These are phyloP conservation scores for Pomatorhinus ruficollis DNA, from an alignment of 2,113 vertebrate genomes.

Conservation along the genomic window DNA sequence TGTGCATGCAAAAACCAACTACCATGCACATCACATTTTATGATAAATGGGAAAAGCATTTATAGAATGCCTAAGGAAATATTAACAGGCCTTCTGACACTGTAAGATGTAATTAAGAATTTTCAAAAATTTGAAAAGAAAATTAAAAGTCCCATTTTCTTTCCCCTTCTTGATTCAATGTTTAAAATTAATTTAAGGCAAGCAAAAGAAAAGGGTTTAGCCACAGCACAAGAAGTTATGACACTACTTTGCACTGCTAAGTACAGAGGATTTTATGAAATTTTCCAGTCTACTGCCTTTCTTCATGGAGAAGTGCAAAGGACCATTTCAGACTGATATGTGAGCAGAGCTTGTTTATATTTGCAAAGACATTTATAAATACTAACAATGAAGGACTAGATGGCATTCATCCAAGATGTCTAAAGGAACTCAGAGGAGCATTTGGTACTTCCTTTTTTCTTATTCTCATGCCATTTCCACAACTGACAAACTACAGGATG, in stretches of 20 bases:
- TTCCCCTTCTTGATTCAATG: neutral
- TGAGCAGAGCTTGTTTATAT: neutral
- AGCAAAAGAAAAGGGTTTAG: neutral
- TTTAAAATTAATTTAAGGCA: neutral
- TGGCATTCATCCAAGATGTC: neutral
- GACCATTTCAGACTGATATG: neutral
- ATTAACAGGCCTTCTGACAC: neutral
- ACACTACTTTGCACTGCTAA: neutral
- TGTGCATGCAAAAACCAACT: neutral
- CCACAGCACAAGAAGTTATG: neutral
- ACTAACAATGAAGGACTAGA: neutral
- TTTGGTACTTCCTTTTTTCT: neutral
- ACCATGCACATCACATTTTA: neutral
- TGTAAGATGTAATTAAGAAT: neutral
- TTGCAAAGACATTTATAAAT: neutral
- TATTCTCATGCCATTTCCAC: neutral
- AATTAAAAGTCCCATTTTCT: neutral
- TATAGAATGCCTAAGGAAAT: neutral
- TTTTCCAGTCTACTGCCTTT: neutral
- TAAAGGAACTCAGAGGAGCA: neutral
- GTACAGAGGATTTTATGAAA: neutral
- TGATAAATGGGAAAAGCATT: neutral
- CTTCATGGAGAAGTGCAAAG: neutral
- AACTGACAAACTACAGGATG: neutral
- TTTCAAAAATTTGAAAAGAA: neutral